Evolutionary conservation across 23 tunicate genomes (phyloP), one percentile per base, ranked within the genome.

Genomic region (Ascidia mentula): DNA sequence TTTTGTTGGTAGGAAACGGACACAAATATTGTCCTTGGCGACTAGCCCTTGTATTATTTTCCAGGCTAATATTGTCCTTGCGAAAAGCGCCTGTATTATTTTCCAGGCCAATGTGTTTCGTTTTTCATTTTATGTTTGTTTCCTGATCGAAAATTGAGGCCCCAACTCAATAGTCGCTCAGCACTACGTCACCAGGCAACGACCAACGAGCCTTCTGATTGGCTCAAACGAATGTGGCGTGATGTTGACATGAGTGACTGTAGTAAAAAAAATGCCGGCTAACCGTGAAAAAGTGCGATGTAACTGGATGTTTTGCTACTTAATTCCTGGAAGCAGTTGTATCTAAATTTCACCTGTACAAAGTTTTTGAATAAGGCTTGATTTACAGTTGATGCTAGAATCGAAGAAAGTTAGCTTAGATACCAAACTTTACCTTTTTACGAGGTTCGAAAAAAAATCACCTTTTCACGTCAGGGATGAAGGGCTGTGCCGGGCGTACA

Each of bases 161-260:
- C 65, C 7, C 12, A 5, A 9, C 65, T 28, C 65, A 53, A 28
- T 53, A 28, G 22, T 53, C 13, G 1, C 65, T 9, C 53, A 9
- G 53, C 22, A 53, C 24, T 53, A 53, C 65, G 65, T 53, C 65
- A 53, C 65, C 65, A n/a, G n/a, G n/a, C n/a, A n/a, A n/a, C 13
- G 22, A 9, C 65, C 65, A 53, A 53, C 65, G 13, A 26, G 65
- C 22, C 65, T n/a, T 26, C 65, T 53, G 65, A 53, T 53, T 53
- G 65, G 65, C 13, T 9, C 28, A 53, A 20, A 53, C 65, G 65
- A 53, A 53, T 53, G 65, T 53, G 65, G 65, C 65, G 65, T 53
- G 65, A 53, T 53, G 65, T 53, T 53, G 65, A 9, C 15, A 42
- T 53, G 65, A 5, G 65, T 28, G 28, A 28, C 65, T 53, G 65